Evolutionary conservation across 2,797 vertebrate genomes (phyloP).

Genomic region (Poliocrania exsul): DNA sequence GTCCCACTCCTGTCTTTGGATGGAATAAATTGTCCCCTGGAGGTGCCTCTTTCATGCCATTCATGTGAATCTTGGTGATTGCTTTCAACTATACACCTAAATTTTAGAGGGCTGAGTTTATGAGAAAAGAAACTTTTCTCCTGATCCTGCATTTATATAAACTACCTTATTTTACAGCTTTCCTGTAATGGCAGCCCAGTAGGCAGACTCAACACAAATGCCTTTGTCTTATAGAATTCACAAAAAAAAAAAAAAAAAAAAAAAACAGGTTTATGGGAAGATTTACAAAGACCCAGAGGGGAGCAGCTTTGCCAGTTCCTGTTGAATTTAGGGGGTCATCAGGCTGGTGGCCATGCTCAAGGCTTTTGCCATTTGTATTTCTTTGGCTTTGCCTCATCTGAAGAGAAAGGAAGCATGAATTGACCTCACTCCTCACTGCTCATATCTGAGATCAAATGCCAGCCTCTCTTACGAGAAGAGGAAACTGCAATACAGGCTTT

Average conservation of each 20-base stretch:
- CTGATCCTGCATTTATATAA: background rate
- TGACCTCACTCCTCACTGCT: background rate
- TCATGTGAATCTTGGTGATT: background rate
- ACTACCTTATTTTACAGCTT: background rate
- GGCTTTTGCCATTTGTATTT: background rate
- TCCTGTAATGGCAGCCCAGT: background rate
- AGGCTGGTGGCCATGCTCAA: background rate
- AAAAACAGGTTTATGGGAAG: background rate
- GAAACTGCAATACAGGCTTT: background rate
- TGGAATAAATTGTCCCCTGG: background rate
- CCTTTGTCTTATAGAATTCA: background rate
- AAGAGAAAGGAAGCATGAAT: constrained; percentile 13
- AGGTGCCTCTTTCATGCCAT: background rate
- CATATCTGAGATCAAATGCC: background rate
- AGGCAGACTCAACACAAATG: background rate
- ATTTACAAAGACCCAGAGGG: background rate
- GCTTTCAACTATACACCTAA: background rate
- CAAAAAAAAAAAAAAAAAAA: background rate
- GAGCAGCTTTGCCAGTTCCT: background rate
- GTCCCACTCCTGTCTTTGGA: background rate
- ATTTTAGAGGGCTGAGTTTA: background rate
- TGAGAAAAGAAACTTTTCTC: background rate
- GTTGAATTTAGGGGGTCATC: background rate
- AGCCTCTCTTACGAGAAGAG: constrained; percentile 6
- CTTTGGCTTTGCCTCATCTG: background rate